A percentile compares a stretch with the other conserved stretches of the same genome.
Evolutionary conservation across 2,113 vertebrate genomes (phyloP).

Genomic region (Pituophis catenifer): DNA sequence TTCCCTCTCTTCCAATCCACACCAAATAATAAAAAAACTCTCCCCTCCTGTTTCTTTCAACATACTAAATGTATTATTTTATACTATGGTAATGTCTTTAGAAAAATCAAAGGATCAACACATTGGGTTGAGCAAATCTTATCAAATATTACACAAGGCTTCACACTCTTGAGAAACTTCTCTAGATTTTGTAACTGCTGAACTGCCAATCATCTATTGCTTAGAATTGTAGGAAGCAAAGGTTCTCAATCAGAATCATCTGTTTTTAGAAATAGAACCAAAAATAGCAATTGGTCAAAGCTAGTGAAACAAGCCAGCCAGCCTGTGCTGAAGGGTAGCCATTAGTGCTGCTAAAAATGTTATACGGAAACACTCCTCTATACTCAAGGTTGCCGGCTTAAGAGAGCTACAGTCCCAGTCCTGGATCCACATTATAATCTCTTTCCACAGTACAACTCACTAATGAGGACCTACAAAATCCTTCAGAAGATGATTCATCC

Average conservation of each 20-base stretch:
- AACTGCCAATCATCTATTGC: constrained; percentile 64
- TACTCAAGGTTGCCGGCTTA: constrained; percentile 3
- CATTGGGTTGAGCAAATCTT: neutral
- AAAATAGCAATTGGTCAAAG: constrained; percentile 67
- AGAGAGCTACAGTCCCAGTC: constrained; percentile 10
- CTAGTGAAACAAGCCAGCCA: constrained; percentile 52
- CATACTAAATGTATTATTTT: neutral
- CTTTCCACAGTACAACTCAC: neutral
- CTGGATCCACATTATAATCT: constrained; percentile 12
- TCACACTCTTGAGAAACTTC: constrained; percentile 37
- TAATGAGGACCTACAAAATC: neutral
- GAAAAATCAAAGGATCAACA: neutral
- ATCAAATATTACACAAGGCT: constrained; percentile 29
- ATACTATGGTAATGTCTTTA: neutral
- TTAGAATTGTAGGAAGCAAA: constrained; percentile 52
- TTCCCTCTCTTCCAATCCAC: neutral
- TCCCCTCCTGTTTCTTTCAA: neutral
- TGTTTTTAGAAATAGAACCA: constrained; percentile 67
- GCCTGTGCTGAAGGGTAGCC: constrained; percentile 47
- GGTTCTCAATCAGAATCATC: constrained; percentile 64
- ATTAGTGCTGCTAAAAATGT: constrained; percentile 19
- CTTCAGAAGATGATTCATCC: neutral
- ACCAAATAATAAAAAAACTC: neutral
- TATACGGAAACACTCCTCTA: neutral
- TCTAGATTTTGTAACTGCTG: constrained; percentile 42